Evolutionary conservation across 2,888 invertebrate species (phyloP).

Genomic region (Eucriotettix oculatus): DNA sequence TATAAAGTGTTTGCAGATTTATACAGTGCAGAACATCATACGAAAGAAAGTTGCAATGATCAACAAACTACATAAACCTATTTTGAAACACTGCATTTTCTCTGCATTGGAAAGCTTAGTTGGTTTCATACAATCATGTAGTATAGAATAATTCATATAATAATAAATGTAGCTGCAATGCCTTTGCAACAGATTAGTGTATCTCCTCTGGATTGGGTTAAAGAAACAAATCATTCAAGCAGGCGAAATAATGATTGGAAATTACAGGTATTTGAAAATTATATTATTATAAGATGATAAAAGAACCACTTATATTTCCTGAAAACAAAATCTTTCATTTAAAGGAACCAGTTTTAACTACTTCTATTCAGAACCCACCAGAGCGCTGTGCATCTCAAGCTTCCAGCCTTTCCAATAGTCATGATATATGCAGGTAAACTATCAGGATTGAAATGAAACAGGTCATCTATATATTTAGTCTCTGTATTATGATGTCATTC

Average conservation of each 20-base stretch:
- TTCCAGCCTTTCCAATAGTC: slow-evolving; percentile 12
- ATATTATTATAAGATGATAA: no score
- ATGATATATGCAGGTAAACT: slow-evolving; percentile 21
- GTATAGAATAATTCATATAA: no score
- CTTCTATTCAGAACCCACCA: slow-evolving; percentile 6
- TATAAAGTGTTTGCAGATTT: no score
- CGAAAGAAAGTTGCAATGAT: no score
- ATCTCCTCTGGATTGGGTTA: slow-evolving; percentile 10
- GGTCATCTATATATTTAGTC: no score
- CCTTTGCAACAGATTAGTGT: slow-evolving; percentile 12
- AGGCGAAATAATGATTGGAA: slow-evolving; percentile 7
- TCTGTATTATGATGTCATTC: no score
- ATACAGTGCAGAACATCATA: no score
- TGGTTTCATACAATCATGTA: no score
- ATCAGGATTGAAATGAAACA: background rate
- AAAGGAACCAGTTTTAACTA: slow-evolving; percentile 11
- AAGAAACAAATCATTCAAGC: slow-evolving; percentile 6
- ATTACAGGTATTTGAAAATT: slow-evolving; percentile 4
- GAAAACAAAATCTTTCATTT: background rate
- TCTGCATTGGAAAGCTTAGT: no score
- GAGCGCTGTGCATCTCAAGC: slow-evolving; percentile 12
- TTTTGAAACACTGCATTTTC: no score
- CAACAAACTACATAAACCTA: no score
- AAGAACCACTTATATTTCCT: background rate
- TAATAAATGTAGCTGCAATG: slow-evolving; percentile 3